These are phyloP conservation scores for Microcebus ravelobensis DNA, from an alignment of 2,113 vertebrate genomes.

Conservation along the genomic window DNA sequence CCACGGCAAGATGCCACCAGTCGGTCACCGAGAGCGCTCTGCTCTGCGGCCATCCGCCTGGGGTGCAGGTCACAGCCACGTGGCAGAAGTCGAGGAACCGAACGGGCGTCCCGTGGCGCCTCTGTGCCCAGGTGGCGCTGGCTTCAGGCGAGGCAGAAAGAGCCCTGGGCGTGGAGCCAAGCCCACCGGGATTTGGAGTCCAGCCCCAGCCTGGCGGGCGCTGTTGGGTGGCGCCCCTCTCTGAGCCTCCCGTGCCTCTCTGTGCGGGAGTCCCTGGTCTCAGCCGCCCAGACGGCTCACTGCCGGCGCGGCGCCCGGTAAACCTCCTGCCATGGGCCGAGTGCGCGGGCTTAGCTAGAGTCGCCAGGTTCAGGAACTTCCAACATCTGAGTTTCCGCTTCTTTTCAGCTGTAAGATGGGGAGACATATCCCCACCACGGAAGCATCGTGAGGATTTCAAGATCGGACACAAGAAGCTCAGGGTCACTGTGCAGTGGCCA, in stretches of 20 bases:
- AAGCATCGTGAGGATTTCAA: too few relatives aligned
- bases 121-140: too few relatives aligned
- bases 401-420: too few relatives aligned
- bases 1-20: fast-evolving
- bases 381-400: too few relatives aligned
- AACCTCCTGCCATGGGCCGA: background rate
- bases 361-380: too few relatives aligned
- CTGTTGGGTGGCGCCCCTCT: background rate
- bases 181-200: background rate
- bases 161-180: background rate
- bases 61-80: background rate
- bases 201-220: background rate
- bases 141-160: background rate
- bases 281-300: background rate
- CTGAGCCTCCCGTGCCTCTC: background rate
- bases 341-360: background rate
- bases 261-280: background rate
- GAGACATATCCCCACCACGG: too few relatives aligned
- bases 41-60: fast-evolving
- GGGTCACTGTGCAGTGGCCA: background rate
- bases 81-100: fast-evolving
- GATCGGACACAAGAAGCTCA: too few relatives aligned
- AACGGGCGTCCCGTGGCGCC: fast-evolving
- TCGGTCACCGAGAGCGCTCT: fast-evolving
- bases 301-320: too few relatives aligned